Evolutionary conservation across 2,113 vertebrate species (phyloP), one percentile per base, ranked within the genome.

Genomic region (Phrynocephalus versicolor): DNA sequence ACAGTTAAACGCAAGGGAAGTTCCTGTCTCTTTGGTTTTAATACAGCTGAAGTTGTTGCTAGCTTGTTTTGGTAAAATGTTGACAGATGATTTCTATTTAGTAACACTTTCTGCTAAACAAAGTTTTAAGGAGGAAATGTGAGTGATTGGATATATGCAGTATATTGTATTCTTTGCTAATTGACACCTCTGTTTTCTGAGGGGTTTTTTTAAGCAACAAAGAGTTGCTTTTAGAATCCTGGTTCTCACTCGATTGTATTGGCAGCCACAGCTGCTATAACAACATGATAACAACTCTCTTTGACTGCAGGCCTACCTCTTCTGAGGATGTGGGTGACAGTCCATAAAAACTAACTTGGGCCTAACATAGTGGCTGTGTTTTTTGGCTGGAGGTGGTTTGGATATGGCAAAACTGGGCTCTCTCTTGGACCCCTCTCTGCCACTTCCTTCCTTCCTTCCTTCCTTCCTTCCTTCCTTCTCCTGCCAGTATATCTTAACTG

Each of bases 181-280:
- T 60, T 10, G 41, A 25, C 55, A 3, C 62, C 39, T 87, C 2
- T 23, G 83, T 84, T 19, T 79, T 64, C 30, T 4, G 64, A 33
- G 45, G 45, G 45, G 86, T 89, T 23, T 60, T 62, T 62, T 37
- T 79, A 83, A 93, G 89, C 16, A 79, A 58, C 3, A 89, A 89
- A 80, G 85, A 30, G 1, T 2, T 12, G n/a, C n/a, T 79, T 51
- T 74, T 39, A 51, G 30, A 69, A 73, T 80, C 37, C 15, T 33
- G 15, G 15, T 39, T 88, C 78, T 69, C 87, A 87, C 83, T 85
- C 64, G 19, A 30, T 21, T 85, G 0, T 74, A 45, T 1, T 7
- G 81, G 14, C 14, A 79, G 58, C 82, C 18, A 70, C 10, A 19
- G 19, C 6, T 58, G 13, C 30, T 0, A 82, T 70, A 65, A 65